Percentiles rank a stretch among this genome's conserved stretches.
Evolutionary conservation across 1,140 invertebrate species (phyloP).

Genomic region (Aphelinus atriplicis): DNA sequence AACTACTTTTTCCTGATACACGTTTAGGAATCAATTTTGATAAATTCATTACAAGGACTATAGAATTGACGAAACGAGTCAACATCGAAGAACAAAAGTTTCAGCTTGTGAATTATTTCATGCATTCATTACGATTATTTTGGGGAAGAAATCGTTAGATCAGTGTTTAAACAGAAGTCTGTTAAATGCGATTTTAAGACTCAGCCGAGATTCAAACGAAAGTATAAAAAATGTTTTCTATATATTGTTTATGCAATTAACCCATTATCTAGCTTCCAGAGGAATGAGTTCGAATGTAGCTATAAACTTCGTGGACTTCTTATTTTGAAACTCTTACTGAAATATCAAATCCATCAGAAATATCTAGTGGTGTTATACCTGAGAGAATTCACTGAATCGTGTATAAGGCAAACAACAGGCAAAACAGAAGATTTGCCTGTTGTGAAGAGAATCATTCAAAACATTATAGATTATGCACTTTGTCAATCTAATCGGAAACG

Average conservation of each 20-base stretch:
- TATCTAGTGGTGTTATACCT: slow-evolving; percentile 74
- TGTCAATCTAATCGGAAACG: slow-evolving; percentile 74
- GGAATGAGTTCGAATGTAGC: slow-evolving; percentile 63
- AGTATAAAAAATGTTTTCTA: slow-evolving; percentile 73
- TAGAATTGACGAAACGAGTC: slow-evolving; percentile 71
- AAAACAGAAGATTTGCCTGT: slow-evolving; percentile 52
- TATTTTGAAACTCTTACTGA: slow-evolving; percentile 75
- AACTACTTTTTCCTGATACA: slow-evolving; percentile 69
- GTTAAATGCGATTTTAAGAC: slow-evolving; percentile 67
- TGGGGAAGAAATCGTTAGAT: slow-evolving; percentile 65
- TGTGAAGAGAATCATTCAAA: slow-evolving; percentile 67
- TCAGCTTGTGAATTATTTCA: slow-evolving; percentile 78
- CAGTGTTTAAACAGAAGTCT: slow-evolving; percentile 59
- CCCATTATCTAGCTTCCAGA: slow-evolving; percentile 73
- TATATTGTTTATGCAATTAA: slow-evolving; percentile 73
- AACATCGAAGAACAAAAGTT: slow-evolving; percentile 74
- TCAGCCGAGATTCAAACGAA: slow-evolving; percentile 75
- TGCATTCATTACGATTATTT: slow-evolving; percentile 70
- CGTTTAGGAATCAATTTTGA: slow-evolving; percentile 72
- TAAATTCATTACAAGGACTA: slow-evolving; percentile 72
- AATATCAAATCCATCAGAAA: slow-evolving; percentile 68
- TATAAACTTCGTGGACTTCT: slow-evolving; percentile 68
- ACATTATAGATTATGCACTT: slow-evolving; percentile 71
- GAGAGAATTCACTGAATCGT: slow-evolving; percentile 74
- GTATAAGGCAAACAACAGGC: slow-evolving; percentile 70